These are phyloP conservation scores for Phodopus roborovskii DNA, from an alignment of 2,113 vertebrate species.

Conservation along the genomic window DNA sequence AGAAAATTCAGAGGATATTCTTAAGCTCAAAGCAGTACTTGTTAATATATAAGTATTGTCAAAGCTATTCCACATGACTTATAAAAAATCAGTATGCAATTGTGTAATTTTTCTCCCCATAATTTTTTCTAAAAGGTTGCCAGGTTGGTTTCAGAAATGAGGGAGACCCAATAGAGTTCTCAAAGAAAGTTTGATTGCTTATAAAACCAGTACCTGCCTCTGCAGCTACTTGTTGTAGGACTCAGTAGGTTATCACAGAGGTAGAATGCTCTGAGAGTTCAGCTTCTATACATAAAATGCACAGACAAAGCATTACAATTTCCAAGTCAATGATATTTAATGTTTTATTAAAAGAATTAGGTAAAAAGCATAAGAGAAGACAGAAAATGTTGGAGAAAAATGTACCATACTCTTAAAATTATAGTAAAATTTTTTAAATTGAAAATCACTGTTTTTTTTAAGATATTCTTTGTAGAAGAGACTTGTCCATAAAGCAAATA, in stretches of 20 bases:
- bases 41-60: neutral
- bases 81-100: neutral
- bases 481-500: constrained; percentile 23
- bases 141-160: neutral
- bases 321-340: neutral
- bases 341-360: constrained; percentile 28
- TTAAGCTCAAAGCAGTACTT: neutral
- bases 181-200: neutral
- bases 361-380: neutral
- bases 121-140: neutral
- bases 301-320: neutral
- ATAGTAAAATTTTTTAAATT: neutral
- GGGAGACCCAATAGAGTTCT: neutral
- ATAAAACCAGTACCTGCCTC: neutral
- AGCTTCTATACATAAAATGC: neutral
- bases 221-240: neutral
- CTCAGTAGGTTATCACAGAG: neutral
- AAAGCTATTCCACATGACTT: neutral
- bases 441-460: neutral
- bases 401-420: neutral
- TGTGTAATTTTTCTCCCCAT: neutral
- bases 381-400: neutral
- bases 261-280: neutral
- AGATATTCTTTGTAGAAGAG: neutral
- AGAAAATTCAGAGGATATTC: neutral